Conservation (phyloP, 2,113 vertebrate genomes). For the Heterotis niloticus region DNA sequence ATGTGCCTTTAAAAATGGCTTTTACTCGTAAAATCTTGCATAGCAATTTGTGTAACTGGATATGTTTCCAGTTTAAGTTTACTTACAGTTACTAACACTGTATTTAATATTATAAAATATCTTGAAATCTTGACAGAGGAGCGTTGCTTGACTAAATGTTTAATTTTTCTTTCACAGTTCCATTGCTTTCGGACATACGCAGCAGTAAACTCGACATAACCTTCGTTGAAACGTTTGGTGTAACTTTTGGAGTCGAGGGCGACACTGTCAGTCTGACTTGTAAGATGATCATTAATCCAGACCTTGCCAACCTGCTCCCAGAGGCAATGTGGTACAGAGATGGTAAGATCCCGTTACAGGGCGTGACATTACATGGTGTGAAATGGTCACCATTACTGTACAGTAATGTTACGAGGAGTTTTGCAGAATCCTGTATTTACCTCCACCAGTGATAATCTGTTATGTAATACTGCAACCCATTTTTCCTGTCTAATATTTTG, state of each 20-base stretch:
- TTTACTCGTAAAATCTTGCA: no score
- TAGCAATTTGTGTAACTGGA: no score
- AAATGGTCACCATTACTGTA: no score
- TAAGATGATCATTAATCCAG: slow-evolving; percentile 78
- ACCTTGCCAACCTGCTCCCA: slow-evolving; percentile 79
- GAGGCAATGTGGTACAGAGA: slow-evolving; percentile 88
- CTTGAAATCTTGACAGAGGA: background rate
- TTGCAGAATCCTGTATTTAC: no score
- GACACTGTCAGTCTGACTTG: slow-evolving; percentile 78
- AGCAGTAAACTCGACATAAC: slow-evolving; percentile 84
- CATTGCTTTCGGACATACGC: slow-evolving; percentile 66
- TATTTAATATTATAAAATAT: background rate
- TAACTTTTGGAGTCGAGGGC: slow-evolving; percentile 84
- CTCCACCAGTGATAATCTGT: no score
- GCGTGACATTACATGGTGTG: no score
- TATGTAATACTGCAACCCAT: no score
- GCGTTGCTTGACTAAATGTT: background rate
- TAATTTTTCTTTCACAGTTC: slow-evolving; percentile 58
- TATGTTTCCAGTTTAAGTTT: no score
- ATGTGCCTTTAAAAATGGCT: no score
- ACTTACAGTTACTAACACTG: no score
- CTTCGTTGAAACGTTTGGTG: slow-evolving; percentile 81
- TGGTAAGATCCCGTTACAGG: slow-evolving; percentile 62
- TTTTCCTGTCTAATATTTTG: no score
- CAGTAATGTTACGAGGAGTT: no score